Conservation (phyloP, 1,140 invertebrate genomes). For the Bemisia tabaci region DNA sequence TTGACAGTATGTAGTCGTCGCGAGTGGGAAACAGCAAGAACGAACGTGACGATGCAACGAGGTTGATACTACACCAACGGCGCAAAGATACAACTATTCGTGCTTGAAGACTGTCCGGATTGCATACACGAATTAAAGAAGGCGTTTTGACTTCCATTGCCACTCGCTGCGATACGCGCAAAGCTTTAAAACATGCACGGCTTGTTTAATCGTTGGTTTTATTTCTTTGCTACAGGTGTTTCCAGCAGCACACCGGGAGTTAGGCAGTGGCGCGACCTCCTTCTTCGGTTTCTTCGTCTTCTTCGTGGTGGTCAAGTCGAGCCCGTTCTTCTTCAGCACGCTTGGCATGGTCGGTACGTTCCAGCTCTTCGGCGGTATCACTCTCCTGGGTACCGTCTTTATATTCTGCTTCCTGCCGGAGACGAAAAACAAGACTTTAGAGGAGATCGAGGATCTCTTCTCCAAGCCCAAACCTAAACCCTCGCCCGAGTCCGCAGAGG, state of each 20-base stretch:
- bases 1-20: too few relatives aligned
- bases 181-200: background rate
- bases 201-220: background rate
- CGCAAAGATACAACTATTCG: too few relatives aligned
- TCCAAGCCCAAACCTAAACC: background rate
- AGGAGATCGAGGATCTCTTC: constrained; percentile 34
- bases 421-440: constrained; percentile 60
- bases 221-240: constrained; percentile 31
- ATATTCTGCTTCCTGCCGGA: constrained; percentile 56
- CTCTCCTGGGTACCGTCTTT: constrained; percentile 45
- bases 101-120: background rate
- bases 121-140: background rate
- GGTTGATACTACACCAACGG: too few relatives aligned
- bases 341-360: constrained; percentile 48
- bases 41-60: too few relatives aligned
- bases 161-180: background rate
- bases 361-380: constrained; percentile 47
- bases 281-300: constrained; percentile 47
- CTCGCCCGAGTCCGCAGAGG: too few relatives aligned
- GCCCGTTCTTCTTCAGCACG: constrained; percentile 40
- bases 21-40: too few relatives aligned
- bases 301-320: constrained; percentile 56
- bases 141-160: background rate
- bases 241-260: constrained; percentile 37
- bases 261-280: constrained; percentile 45